Evolutionary conservation across 2,797 vertebrate species (phyloP), one percentile per base, ranked within the genome.

Genomic region (Chaunax sp.): DNA sequence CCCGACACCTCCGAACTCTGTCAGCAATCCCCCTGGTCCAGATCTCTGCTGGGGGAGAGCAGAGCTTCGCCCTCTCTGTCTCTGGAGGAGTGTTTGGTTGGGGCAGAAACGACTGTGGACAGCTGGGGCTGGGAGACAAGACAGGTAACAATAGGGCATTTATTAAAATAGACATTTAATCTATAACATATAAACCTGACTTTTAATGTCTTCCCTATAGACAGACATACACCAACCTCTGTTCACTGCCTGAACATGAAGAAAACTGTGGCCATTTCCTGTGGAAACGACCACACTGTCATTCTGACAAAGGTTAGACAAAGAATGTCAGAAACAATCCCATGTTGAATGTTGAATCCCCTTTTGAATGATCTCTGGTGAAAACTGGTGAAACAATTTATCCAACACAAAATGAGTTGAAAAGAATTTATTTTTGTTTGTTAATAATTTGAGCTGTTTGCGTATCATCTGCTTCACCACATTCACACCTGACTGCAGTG

Each of bases 1-100:
- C 95, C 25, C 93, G 93, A 25, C 90, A 75, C 20, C 80, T 96
- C 60, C 88, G 56, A 13, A 88, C 85, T 63, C 87, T 96, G 51
- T 90, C 91, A 19, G 92, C 85, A 3, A 76, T 94, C 51, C 95
- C 95, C 0, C 73, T 96, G 90, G 92, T 94, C 76, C 94, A 91
- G 85, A 77, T 97, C 46, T 80, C 91, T 26, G 95, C 95, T 16
- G 95, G 95, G 0, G 95, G 95, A 67, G 93, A 94, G 46, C 95
- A 96, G 85, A 96, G 95, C 87, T 96, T 96, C 54, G 93, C 93
- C 81, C 84, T 96, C 26, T 95, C 95, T 3, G 89, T 94, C 60
- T 96, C 95, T 18, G 95, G 96, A 81, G 89, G 89, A 9, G 95
- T 97, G 61, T 95, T 95, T 64, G 83, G 90, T 73, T 97, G 96